These are phyloP conservation scores for Acleris cristana DNA, from an alignment of 2,888 invertebrate species.

Conservation along the genomic window DNA sequence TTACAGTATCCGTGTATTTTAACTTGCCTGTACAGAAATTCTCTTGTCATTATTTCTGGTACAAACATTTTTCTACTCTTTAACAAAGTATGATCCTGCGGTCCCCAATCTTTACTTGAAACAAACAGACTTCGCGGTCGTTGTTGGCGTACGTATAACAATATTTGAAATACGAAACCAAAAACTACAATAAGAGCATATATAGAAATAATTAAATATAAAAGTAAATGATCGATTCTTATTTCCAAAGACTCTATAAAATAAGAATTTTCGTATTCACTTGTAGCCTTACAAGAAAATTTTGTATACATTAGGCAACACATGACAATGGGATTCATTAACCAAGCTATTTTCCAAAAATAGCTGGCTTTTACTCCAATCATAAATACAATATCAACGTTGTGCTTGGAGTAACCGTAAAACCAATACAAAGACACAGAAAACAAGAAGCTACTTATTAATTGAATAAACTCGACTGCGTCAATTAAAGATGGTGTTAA, in stretches of 20 bases:
- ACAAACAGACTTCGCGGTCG: constrained; percentile 48
- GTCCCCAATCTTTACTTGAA: constrained; percentile 68
- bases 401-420: constrained; percentile 69
- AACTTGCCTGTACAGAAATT: constrained; percentile 77
- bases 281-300: constrained; percentile 44
- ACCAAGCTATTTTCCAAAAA: constrained; percentile 69
- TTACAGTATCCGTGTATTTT: constrained; percentile 65
- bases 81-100: constrained; percentile 60
- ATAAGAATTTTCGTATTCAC: constrained; percentile 50
- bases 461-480: constrained; percentile 62
- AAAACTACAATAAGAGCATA: constrained; percentile 55
- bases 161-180: constrained; percentile 53
- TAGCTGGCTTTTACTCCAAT: constrained; percentile 72
- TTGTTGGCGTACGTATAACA: constrained; percentile 45
- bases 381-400: constrained; percentile 74
- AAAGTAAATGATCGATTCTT: constrained; percentile 50
- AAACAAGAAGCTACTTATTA: constrained; percentile 60
- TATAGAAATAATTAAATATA: constrained; percentile 53
- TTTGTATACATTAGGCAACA: constrained; percentile 50
- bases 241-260: constrained; percentile 46
- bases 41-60: constrained; percentile 79
- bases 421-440: constrained; percentile 71
- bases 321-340: constrained; percentile 62
- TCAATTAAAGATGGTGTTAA: constrained; percentile 59
- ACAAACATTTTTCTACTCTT: constrained; percentile 77